Base-by-base conservation (phyloP, 2,888 invertebrate species). In the Unio delphinus region DNA sequence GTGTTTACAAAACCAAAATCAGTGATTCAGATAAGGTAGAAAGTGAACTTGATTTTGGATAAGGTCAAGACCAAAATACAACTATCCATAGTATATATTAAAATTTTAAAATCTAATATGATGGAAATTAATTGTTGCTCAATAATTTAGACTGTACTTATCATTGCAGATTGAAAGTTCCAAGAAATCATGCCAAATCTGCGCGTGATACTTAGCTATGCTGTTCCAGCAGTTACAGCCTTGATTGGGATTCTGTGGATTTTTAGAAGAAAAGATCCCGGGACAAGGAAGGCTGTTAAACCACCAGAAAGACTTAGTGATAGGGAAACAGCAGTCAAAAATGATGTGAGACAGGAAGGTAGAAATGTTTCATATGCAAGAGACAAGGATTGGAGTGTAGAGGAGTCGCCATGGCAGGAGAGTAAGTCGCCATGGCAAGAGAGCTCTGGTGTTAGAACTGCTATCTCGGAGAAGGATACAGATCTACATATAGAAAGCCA, bases 221-320 rank as follows among this genome's bases (percentile, higher is more conserved):
- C 83, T 30, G 72, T 84, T 1, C 83, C 86, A 55, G 75, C 80
- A 4, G 73, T 80, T 23, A 75, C 82, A 26, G 80, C 81, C 26
- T 61, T 87, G 60, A 69, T 84, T 57, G 85, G 83, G 30, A 72
- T 86, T n/a, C 59, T 86, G 18, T 86, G 85, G 85, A 73, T 81
- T n/a, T 75, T 84, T 57, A 66, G 78, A 17, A 69, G 79, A 28
- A 84, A 78, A 69, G 80, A 11, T 45, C 45, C 45, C 1, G 45
- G 45, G 4, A 11, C 45, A 11, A 45, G 11, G 45, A 45, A 45
- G 45, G 45, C 45, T 45, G 11, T 45, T 11, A 1, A 11, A 45
- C 45, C 45, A 45, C 45, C 45, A 45, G 45, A 45, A 45, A 11
- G 45, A 45, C 45, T 3, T 4, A 1, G 45, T 45, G 45, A 11